phyloP scores from a whole-genome alignment of 2,888 invertebrate species.

The Aspidapion aeneum region DNA sequence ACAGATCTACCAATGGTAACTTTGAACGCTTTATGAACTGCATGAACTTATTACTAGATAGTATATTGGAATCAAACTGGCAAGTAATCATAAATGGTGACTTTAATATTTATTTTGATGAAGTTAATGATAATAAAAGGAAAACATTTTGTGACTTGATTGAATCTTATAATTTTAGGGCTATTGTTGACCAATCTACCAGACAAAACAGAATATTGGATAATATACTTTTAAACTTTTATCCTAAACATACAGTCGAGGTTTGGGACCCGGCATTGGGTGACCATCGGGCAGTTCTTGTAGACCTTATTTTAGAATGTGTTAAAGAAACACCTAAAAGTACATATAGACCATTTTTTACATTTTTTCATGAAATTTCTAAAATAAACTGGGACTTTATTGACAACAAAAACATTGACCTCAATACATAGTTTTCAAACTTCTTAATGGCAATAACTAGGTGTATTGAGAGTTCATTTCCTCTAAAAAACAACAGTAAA shows the following conservation, averaged over 20 bases:
- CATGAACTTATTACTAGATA: not conserved
- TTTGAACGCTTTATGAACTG: not conserved
- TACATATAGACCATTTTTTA: not conserved
- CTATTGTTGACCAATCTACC: not conserved
- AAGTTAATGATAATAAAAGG: not conserved
- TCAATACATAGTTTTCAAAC: not conserved
- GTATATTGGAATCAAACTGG: not conserved
- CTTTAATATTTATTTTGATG: not conserved
- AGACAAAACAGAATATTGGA: not conserved
- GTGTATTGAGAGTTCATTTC: not conserved
- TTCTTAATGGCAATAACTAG: not conserved
- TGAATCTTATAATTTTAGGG: not conserved
- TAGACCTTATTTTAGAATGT: not conserved
- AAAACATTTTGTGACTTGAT: not conserved
- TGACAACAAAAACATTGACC: not conserved
- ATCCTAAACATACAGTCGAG: not conserved
- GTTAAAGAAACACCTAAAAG: not conserved
- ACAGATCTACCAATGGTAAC: too few species aligned
- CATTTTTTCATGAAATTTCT: not conserved
- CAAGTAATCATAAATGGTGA: not conserved
- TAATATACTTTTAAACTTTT: not conserved
- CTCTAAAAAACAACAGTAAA: not conserved
- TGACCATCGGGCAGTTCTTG: not conserved
- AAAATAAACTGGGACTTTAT: not conserved
- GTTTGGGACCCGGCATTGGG: not conserved